Conservation (phyloP, 2,113 vertebrate genomes). For the Nannobrachium achirus region DNA sequence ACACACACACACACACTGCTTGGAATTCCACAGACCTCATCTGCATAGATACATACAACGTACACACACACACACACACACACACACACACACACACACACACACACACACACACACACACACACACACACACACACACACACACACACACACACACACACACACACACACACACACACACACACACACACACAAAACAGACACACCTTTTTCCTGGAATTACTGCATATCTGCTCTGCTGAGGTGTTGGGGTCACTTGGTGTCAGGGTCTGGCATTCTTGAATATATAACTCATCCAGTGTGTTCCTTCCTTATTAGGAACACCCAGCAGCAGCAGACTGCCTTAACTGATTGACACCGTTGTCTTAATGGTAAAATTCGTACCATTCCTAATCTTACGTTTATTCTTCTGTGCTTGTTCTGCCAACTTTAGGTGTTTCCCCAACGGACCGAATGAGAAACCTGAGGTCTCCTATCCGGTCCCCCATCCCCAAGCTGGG, state of each 20-base stretch:
- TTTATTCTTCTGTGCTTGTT: conserved; percentile 33
- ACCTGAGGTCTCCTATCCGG: conserved; percentile 80
- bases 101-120: too few species aligned
- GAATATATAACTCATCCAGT: too few species aligned
- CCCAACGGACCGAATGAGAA: conserved; percentile 80
- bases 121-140: too few species aligned
- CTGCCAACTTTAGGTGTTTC: conserved; percentile 79
- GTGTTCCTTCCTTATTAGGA: too few species aligned
- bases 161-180: conserved; percentile 3
- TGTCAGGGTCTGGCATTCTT: background rate
- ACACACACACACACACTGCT: too few species aligned
- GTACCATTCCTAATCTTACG: background rate
- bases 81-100: too few species aligned
- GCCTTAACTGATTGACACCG: background rate
- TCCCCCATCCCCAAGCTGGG: conserved; percentile 86
- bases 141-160: too few species aligned
- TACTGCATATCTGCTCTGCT: background rate
- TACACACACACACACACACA: too few species aligned
- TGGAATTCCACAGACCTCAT: too few species aligned
- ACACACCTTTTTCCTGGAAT: background rate
- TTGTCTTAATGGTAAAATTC: background rate
- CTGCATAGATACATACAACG: too few species aligned
- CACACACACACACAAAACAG: background rate
- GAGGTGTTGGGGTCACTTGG: background rate
- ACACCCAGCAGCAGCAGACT: too few species aligned